Conservation (phyloP, 2,888 invertebrate species). For the Strigamia crassipes region DNA sequence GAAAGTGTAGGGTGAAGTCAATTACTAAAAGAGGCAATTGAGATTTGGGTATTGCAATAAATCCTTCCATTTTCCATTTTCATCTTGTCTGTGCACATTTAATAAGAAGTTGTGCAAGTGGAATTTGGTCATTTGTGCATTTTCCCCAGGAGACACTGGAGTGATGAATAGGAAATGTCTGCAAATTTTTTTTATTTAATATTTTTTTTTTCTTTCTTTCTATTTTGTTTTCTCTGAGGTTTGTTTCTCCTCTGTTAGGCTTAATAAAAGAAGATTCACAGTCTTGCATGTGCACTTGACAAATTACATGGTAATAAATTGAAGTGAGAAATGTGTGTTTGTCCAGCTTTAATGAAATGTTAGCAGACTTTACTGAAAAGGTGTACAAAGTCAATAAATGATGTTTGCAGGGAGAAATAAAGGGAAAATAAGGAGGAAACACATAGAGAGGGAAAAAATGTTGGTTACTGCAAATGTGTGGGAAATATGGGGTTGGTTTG, state of each 20-base stretch:
- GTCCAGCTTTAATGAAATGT: conserved; percentile 1
- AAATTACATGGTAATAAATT: not conserved
- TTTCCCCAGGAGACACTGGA: not conserved
- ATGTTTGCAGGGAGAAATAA: not conserved
- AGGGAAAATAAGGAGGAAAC: no score
- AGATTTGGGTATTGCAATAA: no score
- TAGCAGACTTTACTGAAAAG: not conserved
- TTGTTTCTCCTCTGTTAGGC: not conserved
- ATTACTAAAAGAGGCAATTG: no score
- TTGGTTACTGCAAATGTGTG: not conserved
- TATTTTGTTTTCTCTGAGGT: no score
- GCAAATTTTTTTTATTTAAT: not conserved
- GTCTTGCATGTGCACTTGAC: not conserved
- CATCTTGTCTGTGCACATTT: not conserved
- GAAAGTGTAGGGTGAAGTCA: no score
- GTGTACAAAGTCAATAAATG: not conserved
- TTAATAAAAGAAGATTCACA: not conserved
- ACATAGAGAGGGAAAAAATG: no score
- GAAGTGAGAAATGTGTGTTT: not conserved
- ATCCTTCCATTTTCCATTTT: no score
- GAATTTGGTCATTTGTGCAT: not conserved
- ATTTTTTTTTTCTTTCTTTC: not conserved
- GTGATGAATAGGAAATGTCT: not conserved
- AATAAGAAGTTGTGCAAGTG: not conserved
- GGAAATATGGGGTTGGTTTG: not conserved